Conservation (phyloP, 2,888 invertebrate genomes). For the Eilema caniola region DNA sequence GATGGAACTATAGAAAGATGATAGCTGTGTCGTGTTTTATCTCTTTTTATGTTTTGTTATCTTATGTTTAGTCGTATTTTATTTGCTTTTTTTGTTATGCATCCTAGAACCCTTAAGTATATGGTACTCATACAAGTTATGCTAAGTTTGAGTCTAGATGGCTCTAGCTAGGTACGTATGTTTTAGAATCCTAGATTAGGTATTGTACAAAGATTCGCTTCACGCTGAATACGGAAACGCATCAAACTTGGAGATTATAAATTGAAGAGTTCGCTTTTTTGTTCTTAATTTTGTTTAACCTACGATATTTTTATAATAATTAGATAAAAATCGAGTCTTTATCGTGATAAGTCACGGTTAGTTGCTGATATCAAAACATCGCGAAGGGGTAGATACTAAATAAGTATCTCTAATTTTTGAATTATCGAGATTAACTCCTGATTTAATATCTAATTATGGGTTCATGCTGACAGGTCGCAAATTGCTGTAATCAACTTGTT, state of each 20-base stretch:
- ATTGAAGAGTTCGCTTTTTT: neutral
- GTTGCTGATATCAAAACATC: neutral
- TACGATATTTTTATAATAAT: neutral
- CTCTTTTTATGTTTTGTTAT: too few relatives aligned
- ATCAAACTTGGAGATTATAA: neutral
- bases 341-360: neutral
- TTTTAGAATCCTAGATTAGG: too few relatives aligned
- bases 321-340: neutral
- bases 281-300: too few relatives aligned
- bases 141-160: too few relatives aligned
- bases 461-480: neutral
- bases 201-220: too few relatives aligned
- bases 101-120: too few relatives aligned
- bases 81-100: too few relatives aligned
- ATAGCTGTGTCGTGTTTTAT: too few relatives aligned
- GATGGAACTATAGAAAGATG: too few relatives aligned
- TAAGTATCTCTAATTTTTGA: neutral
- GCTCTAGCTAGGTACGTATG: too few relatives aligned
- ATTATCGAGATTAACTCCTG: neutral
- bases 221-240: neutral
- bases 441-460: neutral
- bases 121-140: too few relatives aligned
- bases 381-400: neutral
- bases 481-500: neutral
- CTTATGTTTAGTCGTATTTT: too few relatives aligned